phyloP scores from a whole-genome alignment of 2,113 vertebrate genomes.

The Dasyornis broadbenti region DNA sequence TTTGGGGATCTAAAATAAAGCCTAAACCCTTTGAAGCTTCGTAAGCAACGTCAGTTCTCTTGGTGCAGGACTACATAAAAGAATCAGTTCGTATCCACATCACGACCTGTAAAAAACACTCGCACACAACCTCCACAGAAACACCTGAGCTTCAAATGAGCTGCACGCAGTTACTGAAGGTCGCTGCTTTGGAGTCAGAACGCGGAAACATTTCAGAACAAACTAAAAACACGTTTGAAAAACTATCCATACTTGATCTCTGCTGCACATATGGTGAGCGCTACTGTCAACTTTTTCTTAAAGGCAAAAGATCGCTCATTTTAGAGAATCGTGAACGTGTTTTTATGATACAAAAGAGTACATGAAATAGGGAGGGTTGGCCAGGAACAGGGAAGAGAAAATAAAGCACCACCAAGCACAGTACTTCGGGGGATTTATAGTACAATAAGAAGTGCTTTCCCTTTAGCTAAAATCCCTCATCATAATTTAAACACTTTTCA shows the following conservation, averaged over 20 bases:
- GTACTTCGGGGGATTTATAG: slow-evolving; percentile 30
- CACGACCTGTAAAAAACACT: slow-evolving; percentile 5
- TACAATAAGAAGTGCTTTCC: slow-evolving; percentile 10
- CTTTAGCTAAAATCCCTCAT: slow-evolving; percentile 12
- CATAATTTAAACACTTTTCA: slow-evolving; percentile 14
- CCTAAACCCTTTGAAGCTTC: slow-evolving; percentile 17
- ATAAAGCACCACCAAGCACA: slow-evolving; percentile 32
- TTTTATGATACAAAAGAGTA: neutral
- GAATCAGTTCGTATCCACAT: neutral
- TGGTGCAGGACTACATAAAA: slow-evolving; percentile 25
- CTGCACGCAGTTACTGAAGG: neutral
- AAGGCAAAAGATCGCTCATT: neutral
- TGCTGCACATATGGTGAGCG: neutral
- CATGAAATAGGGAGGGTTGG: neutral
- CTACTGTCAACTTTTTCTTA: slow-evolving; percentile 17
- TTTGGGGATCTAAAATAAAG: slow-evolving; percentile 42
- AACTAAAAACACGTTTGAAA: slow-evolving; percentile 59
- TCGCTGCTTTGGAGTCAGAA: neutral
- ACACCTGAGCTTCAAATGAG: slow-evolving; percentile 39
- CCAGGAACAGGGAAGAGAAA: neutral
- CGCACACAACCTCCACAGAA: slow-evolving; percentile 1
- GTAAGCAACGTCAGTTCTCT: slow-evolving; percentile 7
- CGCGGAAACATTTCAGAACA: slow-evolving; percentile 13
- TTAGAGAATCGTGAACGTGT: neutral
- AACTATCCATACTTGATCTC: neutral